Conservation (phyloP, 2,113 vertebrate genomes). For the Abramis brama region DNA sequence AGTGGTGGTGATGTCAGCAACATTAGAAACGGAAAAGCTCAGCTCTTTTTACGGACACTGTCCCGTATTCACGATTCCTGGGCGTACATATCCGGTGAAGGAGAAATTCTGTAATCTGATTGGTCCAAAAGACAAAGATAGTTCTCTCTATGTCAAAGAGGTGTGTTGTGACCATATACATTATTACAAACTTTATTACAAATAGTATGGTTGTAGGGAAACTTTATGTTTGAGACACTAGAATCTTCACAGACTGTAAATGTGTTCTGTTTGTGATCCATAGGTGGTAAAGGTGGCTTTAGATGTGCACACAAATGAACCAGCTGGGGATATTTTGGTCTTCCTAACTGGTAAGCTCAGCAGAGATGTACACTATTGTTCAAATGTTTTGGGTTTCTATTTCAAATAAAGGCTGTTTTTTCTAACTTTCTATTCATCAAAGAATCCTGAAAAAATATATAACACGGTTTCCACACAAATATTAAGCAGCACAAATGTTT, state of each 20-base stretch:
- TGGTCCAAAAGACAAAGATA: slow-evolving; percentile 86
- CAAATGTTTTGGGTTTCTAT: background rate
- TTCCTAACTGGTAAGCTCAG: slow-evolving; percentile 88
- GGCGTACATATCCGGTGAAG: slow-evolving; percentile 87
- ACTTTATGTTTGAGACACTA: background rate
- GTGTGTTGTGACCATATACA: slow-evolving; percentile 67
- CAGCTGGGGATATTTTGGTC: slow-evolving; percentile 91
- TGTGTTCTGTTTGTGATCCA: slow-evolving; percentile 7
- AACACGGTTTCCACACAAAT: too few species aligned
- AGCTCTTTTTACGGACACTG: slow-evolving; percentile 87
- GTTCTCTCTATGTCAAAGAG: slow-evolving; percentile 89
- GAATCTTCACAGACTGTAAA: background rate
- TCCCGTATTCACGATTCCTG: slow-evolving; percentile 88
- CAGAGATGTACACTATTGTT: background rate
- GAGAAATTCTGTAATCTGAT: slow-evolving; percentile 88
- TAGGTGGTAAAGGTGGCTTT: slow-evolving; percentile 90
- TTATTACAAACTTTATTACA: background rate
- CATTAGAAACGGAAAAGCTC: slow-evolving; percentile 90
- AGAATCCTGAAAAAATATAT: too few species aligned
- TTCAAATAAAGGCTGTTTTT: background rate
- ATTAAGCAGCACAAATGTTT: too few species aligned
- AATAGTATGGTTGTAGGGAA: background rate
- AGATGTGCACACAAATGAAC: slow-evolving; percentile 88
- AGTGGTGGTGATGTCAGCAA: slow-evolving; percentile 97
- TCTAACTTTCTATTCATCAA: background rate